Percentiles rank a stretch among this genome's conserved stretches.
Conservation (phyloP, 2,797 vertebrate species). For the Pantherophis vulpinus region DNA sequence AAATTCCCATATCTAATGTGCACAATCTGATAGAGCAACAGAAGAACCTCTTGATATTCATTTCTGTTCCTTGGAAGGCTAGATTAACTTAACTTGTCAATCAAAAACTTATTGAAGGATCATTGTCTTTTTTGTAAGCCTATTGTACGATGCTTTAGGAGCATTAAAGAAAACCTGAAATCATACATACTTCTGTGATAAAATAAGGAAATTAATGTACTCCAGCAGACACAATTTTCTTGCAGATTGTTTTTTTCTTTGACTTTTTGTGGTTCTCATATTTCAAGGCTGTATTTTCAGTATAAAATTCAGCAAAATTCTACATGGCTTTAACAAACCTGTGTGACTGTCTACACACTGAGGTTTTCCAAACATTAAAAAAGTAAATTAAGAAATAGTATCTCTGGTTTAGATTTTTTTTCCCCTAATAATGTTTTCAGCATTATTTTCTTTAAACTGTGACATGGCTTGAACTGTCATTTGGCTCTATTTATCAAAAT, state of each 20-base stretch:
- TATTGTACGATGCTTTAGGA: not conserved
- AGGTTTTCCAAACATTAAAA: not conserved
- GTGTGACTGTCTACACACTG: not conserved
- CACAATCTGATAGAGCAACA: not conserved
- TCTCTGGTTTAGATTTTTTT: not conserved
- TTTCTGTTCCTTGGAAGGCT: not conserved
- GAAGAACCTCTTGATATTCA: not conserved
- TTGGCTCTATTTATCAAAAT: not conserved
- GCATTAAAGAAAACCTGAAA: not conserved
- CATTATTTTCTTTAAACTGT: not conserved
- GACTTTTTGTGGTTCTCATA: not conserved
- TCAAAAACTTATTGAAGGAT: conserved; percentile 28
- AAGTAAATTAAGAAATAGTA: not conserved
- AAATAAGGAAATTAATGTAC: not conserved
- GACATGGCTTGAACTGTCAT: not conserved
- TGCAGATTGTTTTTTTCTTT: not conserved
- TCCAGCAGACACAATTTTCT: not conserved
- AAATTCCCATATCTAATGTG: conserved; percentile 2
- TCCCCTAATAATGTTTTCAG: not conserved
- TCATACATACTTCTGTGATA: not conserved
- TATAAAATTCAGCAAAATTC: not conserved
- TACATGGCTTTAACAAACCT: not conserved
- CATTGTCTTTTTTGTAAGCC: conserved; percentile 1
- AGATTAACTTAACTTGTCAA: not conserved
- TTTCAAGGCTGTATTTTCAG: not conserved